These are phyloP conservation scores for Drosophila prosaltans DNA, from an alignment of 1,140 invertebrate genomes.

Conservation along the genomic window DNA sequence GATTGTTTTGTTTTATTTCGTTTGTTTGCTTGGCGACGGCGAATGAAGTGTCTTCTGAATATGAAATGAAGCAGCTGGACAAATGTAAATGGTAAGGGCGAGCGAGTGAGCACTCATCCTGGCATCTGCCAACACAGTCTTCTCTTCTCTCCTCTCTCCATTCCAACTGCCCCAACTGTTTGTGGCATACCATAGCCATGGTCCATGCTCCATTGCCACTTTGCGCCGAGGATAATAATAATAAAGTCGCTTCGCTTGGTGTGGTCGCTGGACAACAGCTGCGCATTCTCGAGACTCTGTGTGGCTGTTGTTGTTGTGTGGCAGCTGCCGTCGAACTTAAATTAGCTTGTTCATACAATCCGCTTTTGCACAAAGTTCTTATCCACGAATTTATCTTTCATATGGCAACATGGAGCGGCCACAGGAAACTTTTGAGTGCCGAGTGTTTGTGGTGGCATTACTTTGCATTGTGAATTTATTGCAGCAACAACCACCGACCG, in stretches of 20 bases:
- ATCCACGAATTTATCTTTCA: conserved; percentile 80
- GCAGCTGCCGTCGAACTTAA: conserved; percentile 80
- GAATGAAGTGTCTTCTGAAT: conserved; percentile 73
- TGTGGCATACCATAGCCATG: background rate
- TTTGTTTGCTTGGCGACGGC: conserved; percentile 50
- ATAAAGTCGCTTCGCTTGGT: conserved; percentile 70
- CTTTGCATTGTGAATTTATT: conserved; percentile 70
- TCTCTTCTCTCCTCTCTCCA: no score
- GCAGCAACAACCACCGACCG: conserved; percentile 49
- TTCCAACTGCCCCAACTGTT: background rate
- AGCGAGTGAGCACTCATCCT: background rate
- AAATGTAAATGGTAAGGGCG: conserved; percentile 45
- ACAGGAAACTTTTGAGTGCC: conserved; percentile 59
- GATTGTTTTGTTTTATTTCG: conserved; percentile 37
- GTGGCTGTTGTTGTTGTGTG: conserved; percentile 42
- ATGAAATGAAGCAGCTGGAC: conserved; percentile 80
- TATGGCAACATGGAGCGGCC: conserved; percentile 62
- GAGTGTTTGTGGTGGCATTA: conserved; percentile 56
- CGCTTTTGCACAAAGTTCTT: conserved; percentile 75
- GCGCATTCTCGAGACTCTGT: conserved; percentile 29
- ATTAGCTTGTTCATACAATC: conserved; percentile 79
- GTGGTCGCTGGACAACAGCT: conserved; percentile 52
- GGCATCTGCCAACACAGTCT: conserved; percentile 1
- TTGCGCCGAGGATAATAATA: conserved; percentile 73
- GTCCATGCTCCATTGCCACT: conserved; percentile 45